Base-by-base conservation (phyloP, 2,888 invertebrate species). In the Linyphia triangularis region DNA sequence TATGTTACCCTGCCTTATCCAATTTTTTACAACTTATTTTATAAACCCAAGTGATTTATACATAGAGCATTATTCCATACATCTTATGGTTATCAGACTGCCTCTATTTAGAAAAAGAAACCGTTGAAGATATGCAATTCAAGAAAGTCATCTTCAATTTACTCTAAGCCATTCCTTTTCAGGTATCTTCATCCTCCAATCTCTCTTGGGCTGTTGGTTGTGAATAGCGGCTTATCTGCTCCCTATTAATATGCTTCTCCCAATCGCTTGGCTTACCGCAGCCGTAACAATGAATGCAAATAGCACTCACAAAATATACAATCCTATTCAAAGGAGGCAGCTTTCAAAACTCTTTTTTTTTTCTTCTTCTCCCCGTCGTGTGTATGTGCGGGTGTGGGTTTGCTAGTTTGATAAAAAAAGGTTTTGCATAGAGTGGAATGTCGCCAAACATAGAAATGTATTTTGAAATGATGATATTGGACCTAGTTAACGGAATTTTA, bases 281-380 rank as follows among this genome's bases (percentile, higher is more conserved):
- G 82, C 70, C 82, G 72, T 63, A 82, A 72, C 70, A 72, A 72
- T 61, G 72, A 82, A 72, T 72, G 22, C 63, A 82, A 82, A 82
- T 82, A 72, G 72, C 82, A 72, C 82, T 82, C 82, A 82, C 26
- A 70, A 82, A 77, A 75, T 75, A 81, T 81, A 79, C 33, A 81
- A 81, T 81, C 69, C 81, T 33, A 81, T 69, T 69, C 81, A 81
- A 22, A 33, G 33, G 6, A 24, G 26, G 57, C 10, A 24, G 24
- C 59, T 59, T 19, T 65, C 24, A 81, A 81, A 81, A 30, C 30
- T 37, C 37, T 30, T 59, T 81, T 81, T 69, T 37, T 79, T 51
- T 19, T n/a, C n/a, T n/a, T n/a, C n/a, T n/a, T 28, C 65, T 28
- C 30, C 26, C 65, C n/a, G n/a, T n/a, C n/a, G n/a, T n/a, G n/a